Evolutionary conservation across 92 coral and sea anemone species (phyloP), one percentile per base, ranked within the genome.

Genomic region (Porites evermanni): DNA sequence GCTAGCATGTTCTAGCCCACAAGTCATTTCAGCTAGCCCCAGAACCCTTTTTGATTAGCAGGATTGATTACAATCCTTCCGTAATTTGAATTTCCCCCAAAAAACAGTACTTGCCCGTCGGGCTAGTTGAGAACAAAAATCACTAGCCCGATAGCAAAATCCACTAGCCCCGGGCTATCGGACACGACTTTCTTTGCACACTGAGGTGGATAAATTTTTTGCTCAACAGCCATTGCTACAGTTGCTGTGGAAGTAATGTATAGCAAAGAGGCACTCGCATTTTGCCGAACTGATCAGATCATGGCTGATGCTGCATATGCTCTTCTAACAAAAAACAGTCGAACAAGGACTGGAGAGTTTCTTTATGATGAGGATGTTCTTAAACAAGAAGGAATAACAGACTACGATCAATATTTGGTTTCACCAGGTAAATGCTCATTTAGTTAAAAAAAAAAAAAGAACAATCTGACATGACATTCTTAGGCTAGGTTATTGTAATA

Each of bases 231-330:
- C 51, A 94, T 96, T 77, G 95, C 98, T 8, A 94, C 99, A 3
- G 99, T 92, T 23, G 99, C 99, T 53, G 91, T 96, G 91, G 75
- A 83, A 47, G 93, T 94, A 92, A 81, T 95, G 12, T 95, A 88
- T 20, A 96, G 98, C 6, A 94, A 90, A 53, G 95, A 90, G 16
- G 89, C 79, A 8, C 67, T 94, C 14, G 84, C 86, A 63, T 77
- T 80, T 59, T 94, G 99, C 74, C 99, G 99, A 70, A 93, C 92
- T 6, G 87, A 80, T 12, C 93, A 93, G 50, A 91, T 94, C 92
- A 86, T 96, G 94, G 94, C 98, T 10, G 99, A 96, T 54, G 99
- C 99, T 6, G 99, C 98, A 32, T 96, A 96, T 75, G 95, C 91
- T 67, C 79, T 96, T 54, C 80, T 96, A 19, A 94, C 99, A 77